These are phyloP conservation scores for Cybosia mesomella DNA, from an alignment of 2,888 invertebrate species.

Conservation along the genomic window DNA sequence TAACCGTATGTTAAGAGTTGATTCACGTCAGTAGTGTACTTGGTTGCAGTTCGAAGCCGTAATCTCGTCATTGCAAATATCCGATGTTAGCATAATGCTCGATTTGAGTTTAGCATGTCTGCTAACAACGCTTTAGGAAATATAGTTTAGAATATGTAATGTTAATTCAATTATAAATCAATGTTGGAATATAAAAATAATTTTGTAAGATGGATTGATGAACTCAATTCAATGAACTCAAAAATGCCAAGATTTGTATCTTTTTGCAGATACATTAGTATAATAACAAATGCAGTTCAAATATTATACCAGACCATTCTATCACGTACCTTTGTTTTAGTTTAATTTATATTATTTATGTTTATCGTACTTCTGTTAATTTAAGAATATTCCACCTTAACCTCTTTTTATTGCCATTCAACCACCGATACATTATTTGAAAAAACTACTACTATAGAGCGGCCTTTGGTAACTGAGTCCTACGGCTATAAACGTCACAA, in stretches of 20 bases:
- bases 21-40: background rate
- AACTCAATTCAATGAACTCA: slow-evolving; percentile 1
- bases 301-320: slow-evolving; percentile 75
- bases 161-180: background rate
- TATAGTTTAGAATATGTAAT: background rate
- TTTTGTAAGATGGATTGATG: too few species aligned
- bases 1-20: background rate
- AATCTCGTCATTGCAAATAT: background rate
- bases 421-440: background rate
- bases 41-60: background rate
- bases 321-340: slow-evolving; percentile 70
- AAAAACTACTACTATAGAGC: background rate
- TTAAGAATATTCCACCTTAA: background rate
- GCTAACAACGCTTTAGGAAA: too few species aligned
- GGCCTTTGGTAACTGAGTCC: background rate
- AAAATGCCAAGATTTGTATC: background rate
- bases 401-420: background rate
- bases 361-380: background rate
- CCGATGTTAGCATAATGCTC: background rate
- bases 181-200: background rate
- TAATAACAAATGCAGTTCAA: slow-evolving; percentile 59
- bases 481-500: too few species aligned
- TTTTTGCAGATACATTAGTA: slow-evolving; percentile 28
- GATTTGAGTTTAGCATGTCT: background rate
- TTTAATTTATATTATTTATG: slow-evolving; percentile 46